Evolutionary conservation across 2,888 invertebrate genomes (phyloP).

Genomic region (Lasioglossum leucozonium): DNA sequence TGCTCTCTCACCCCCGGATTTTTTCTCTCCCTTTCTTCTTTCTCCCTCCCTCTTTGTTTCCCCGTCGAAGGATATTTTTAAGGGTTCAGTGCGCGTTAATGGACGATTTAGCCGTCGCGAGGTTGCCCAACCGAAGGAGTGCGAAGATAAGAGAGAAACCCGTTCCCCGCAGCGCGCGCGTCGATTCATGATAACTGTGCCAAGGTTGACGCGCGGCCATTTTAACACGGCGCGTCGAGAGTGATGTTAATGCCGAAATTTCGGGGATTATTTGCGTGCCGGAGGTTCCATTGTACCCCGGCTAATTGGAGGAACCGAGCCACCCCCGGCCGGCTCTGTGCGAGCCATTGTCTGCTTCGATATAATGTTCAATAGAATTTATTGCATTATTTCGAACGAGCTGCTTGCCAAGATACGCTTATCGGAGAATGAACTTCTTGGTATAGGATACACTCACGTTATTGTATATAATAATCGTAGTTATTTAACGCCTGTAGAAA

Average conservation of each 20-base stretch:
- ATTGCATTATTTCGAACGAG: neutral
- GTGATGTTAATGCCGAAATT: neutral
- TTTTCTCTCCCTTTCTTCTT: neutral
- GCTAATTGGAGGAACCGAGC: neutral
- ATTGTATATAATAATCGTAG: neutral
- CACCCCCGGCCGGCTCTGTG: neutral
- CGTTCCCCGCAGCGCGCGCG: neutral
- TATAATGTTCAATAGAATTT: neutral
- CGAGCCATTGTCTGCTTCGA: neutral
- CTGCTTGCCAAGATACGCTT: neutral
- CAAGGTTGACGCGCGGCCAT: neutral
- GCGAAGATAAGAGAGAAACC: slow-evolving; percentile 24
- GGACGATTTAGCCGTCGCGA: slow-evolving; percentile 58
- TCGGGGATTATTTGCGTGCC: neutral
- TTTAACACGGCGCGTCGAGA: neutral
- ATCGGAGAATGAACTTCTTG: neutral
- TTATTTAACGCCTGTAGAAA: too few species aligned
- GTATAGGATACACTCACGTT: neutral
- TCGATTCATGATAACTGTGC: slow-evolving; percentile 26
- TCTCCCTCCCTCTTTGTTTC: slow-evolving; percentile 38
- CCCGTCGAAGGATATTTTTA: slow-evolving; percentile 59
- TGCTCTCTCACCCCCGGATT: neutral
- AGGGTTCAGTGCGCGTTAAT: slow-evolving; percentile 61
- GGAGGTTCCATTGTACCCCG: neutral
- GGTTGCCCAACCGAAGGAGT: slow-evolving; percentile 32